Evolutionary conservation across 2,888 invertebrate genomes (phyloP).

Genomic region (Tenthredo livida): DNA sequence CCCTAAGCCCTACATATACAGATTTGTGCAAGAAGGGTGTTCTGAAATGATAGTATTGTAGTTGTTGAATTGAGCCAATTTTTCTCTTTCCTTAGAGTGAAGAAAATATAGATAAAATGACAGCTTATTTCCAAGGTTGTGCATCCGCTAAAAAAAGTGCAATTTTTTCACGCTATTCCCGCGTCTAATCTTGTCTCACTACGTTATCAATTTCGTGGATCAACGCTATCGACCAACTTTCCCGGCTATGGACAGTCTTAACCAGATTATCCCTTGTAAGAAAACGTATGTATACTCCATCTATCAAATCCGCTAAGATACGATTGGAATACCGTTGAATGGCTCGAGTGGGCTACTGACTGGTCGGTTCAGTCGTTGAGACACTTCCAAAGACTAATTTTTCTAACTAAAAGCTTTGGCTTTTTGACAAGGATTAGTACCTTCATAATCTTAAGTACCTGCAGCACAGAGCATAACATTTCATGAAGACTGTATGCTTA

Average conservation of each 20-base stretch:
- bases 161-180: background rate
- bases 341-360: background rate
- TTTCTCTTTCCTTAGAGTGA: background rate
- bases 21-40: background rate
- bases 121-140: background rate
- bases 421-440: background rate
- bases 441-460: background rate
- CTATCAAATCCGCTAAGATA: conserved; percentile 14
- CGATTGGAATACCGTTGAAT: conserved; percentile 16
- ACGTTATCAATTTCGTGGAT: conserved; percentile 29
- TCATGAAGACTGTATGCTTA: background rate
- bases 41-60: background rate
- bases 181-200: background rate
- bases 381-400: background rate
- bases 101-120: background rate
- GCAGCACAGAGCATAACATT: background rate
- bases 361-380: background rate
- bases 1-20: background rate
- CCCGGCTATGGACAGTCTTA: background rate
- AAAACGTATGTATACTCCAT: conserved; percentile 25
- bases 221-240: conserved; percentile 7
- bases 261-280: conserved; percentile 14
- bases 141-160: background rate
- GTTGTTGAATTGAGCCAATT: background rate
- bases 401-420: background rate